Conservation (phyloP, 2,113 vertebrate genomes). For the Muscicapa adusta region DNA sequence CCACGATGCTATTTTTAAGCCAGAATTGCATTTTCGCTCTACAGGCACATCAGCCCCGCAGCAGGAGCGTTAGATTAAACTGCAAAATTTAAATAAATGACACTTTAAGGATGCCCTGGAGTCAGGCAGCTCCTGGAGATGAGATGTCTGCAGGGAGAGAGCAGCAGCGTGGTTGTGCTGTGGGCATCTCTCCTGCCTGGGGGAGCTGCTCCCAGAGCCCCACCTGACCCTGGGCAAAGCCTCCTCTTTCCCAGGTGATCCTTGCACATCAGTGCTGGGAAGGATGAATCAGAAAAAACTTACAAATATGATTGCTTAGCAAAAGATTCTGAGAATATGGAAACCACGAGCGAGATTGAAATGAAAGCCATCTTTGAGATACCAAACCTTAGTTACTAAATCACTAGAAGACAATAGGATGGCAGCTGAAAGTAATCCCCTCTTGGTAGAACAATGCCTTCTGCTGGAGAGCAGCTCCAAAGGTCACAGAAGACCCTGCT, state of each 20-base stretch:
- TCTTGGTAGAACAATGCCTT: too few relatives aligned
- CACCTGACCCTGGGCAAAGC: neutral
- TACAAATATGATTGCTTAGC: too few relatives aligned
- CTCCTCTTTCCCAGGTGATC: neutral
- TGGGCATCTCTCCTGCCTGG: neutral
- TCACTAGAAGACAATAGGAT: too few relatives aligned
- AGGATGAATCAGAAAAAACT: too few relatives aligned
- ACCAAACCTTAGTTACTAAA: too few relatives aligned
- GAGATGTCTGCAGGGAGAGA: neutral
- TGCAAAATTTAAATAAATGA: neutral
- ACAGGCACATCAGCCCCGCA: neutral
- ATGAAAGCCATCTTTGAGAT: too few relatives aligned
- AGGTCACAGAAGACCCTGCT: too few relatives aligned
- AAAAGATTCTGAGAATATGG: too few relatives aligned
- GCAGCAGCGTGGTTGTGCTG: accelerated
- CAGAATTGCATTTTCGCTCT: neutral
- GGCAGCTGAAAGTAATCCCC: too few relatives aligned
- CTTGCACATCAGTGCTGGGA: neutral
- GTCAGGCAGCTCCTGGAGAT: neutral
- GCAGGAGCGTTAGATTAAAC: neutral
- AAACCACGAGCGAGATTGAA: too few relatives aligned
- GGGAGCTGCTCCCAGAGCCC: neutral
- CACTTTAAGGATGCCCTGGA: neutral
- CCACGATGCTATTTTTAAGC: neutral
- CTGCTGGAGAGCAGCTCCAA: too few relatives aligned